These are phyloP conservation scores for Callopanchax toddi DNA, from an alignment of 2,113 vertebrate species.

Conservation along the genomic window DNA sequence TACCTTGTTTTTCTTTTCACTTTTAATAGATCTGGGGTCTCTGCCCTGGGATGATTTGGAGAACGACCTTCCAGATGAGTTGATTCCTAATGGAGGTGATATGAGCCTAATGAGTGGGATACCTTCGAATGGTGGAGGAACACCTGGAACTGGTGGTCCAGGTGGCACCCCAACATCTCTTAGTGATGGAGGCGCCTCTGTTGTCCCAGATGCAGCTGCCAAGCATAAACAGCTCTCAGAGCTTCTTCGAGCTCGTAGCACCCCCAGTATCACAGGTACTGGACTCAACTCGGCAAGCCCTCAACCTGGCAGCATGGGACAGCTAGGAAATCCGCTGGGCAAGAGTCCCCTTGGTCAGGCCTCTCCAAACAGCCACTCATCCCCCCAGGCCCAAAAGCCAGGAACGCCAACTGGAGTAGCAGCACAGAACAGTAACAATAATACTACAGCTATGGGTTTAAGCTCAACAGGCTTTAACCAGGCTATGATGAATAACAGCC, in stretches of 20 bases:
- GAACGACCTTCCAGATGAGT: slow-evolving; percentile 97
- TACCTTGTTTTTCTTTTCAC: background rate
- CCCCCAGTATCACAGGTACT: slow-evolving; percentile 81
- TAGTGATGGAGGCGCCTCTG: slow-evolving; percentile 51
- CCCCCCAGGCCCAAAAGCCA: slow-evolving; percentile 93
- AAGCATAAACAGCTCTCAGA: slow-evolving; percentile 99
- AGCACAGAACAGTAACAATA: slow-evolving; percentile 81
- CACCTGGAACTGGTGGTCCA: slow-evolving; percentile 62
- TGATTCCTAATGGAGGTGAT: slow-evolving; percentile 95
- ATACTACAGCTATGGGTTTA: slow-evolving; percentile 87
- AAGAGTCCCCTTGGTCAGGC: slow-evolving; percentile 92
- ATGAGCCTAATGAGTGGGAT: slow-evolving; percentile 85
- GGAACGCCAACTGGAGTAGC: slow-evolving; percentile 82
- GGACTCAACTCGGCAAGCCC: slow-evolving; percentile 87
- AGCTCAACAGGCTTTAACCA: slow-evolving; percentile 89
- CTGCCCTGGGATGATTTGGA: slow-evolving; percentile 93
- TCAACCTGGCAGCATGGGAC: slow-evolving; percentile 83
- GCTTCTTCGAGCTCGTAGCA: slow-evolving; percentile 89
- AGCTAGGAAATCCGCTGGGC: slow-evolving; percentile 73
- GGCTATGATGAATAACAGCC: slow-evolving; percentile 90
- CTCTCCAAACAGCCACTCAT: slow-evolving; percentile 86
- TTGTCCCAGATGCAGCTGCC: slow-evolving; percentile 91
- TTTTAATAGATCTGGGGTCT: slow-evolving; percentile 87
- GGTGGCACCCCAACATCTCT: slow-evolving; percentile 51
- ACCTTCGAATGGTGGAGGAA: slow-evolving; percentile 74